Conservation (phyloP, 2,797 vertebrate genomes). For the Parauchenoglanis ngamensis region DNA sequence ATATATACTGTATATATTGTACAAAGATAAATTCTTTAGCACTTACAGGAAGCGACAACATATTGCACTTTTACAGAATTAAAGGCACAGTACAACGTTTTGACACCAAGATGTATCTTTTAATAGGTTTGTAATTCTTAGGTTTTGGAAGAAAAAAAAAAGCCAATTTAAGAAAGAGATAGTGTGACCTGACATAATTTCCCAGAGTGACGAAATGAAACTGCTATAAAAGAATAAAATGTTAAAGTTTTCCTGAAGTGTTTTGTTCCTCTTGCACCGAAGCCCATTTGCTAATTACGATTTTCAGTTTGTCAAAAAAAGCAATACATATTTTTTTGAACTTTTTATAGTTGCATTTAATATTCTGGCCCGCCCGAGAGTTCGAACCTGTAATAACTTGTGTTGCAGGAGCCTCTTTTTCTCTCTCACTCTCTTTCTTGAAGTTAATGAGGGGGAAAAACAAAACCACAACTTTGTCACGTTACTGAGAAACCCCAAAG, state of each 20-base stretch:
- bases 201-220: no score
- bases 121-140: not conserved
- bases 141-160: not conserved
- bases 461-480: not conserved
- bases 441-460: no score
- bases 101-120: no score
- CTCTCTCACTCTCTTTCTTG: not conserved
- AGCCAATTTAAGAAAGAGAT: no score
- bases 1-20: no score
- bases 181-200: no score
- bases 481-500: not conserved
- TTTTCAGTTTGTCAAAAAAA: no score
- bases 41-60: no score
- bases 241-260: not conserved
- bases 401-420: not conserved
- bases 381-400: not conserved
- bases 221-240: no score
- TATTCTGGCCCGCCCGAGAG: not conserved
- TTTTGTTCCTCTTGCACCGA: not conserved
- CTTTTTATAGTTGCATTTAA: not conserved
- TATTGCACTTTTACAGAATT: no score
- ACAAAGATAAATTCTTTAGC: no score
- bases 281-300: not conserved
- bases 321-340: not conserved
- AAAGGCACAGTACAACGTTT: no score